Base-by-base conservation (phyloP, 2,888 invertebrate genomes). In the Pandemis corylana region DNA sequence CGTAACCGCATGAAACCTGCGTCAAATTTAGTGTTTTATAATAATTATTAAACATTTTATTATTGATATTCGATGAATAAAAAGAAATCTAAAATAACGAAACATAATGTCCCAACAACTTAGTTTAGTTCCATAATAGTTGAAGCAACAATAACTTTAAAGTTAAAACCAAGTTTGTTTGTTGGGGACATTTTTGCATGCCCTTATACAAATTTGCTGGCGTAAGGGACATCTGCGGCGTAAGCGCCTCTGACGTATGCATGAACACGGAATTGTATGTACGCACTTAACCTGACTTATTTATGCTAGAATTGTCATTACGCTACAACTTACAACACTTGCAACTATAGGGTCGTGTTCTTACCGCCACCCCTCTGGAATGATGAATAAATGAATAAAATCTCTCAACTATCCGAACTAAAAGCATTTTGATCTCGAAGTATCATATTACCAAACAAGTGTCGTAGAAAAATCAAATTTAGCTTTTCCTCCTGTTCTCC, bases 211-310 rank as follows among this genome's bases (percentile, higher is more conserved):
- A 59, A 59, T 28, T 59, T 59, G 59, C 59, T 59, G 12, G 28
- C 59, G 59, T 59, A 62, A 62, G 62, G 51, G 62, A 69, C 62
- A 63, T 36, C 15, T 51, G n/a, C 46, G 15, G 28, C 36, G 12
- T 49, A 49, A 65, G 12, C 42, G 66, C 20, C 51, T 15, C 46
- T 59, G 41, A 49, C 56, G 41, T 41, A 56, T 59, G n/a, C 36
- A 64, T 13, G 64, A 49, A 68, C 46, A 68, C 41, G 28, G 15
- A 46, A 56, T 56, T 64, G 20, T 49, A 46, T 63, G 49, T 41
- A 7, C 51, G 66, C 36, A 66, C 65, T 49, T 49, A n/a, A 36
- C 66, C 62, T 62, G 42, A 59, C 28, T 59, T 59, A 59, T 65
- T 65, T 13, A 49, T 28, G 49, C 46, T 10, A 9, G 15, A 15